Percentiles rank a stretch among this genome's conserved stretches.
These are phyloP conservation scores for Channa argus DNA, from an alignment of 2,113 vertebrate species.

Conservation along the genomic window DNA sequence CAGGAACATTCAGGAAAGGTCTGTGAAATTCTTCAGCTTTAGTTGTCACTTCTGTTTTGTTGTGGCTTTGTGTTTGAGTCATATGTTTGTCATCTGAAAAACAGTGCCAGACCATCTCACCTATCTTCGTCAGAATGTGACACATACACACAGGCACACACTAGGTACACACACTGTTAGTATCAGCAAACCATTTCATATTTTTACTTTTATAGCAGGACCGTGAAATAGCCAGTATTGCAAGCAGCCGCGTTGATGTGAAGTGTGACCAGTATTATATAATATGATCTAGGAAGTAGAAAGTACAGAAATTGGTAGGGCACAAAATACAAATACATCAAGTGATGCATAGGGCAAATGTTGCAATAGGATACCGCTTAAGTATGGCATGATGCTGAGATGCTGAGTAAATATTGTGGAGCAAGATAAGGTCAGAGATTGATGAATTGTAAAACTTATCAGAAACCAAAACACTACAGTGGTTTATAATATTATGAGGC, in stretches of 20 bases:
- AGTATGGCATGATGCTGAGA: background rate
- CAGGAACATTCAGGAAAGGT: background rate
- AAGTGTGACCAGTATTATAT: background rate
- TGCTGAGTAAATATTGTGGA: too few species aligned
- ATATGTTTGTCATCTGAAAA: background rate
- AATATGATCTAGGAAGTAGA: background rate
- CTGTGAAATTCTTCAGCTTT: conserved; percentile 5
- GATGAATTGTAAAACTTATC: background rate
- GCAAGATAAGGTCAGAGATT: background rate
- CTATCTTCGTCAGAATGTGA: background rate
- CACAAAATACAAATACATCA: too few species aligned
- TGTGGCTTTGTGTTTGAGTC: conserved; percentile 35
- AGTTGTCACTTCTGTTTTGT: conserved; percentile 24
- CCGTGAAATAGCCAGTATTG: background rate
- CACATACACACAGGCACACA: background rate
- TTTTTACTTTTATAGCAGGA: background rate
- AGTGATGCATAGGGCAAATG: too few species aligned
- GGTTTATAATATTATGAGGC: background rate
- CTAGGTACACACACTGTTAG: background rate
- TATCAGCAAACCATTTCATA: background rate
- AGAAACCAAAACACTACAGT: background rate
- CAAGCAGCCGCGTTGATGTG: background rate
- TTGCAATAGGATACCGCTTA: background rate
- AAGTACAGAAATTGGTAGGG: too few species aligned
- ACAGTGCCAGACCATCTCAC: background rate